These are phyloP conservation scores for Caenorhabditis drosophilae DNA, from an alignment of 2,888 invertebrate genomes.

Conservation along the genomic window DNA sequence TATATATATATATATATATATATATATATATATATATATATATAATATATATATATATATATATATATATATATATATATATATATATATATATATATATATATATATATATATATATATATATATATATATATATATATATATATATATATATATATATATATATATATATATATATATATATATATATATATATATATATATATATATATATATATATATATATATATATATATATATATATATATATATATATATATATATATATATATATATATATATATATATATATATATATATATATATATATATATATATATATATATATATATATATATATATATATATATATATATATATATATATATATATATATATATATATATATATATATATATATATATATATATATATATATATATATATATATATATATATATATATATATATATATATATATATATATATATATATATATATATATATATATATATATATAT, in stretches of 20 bases:
- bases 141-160: conserved; percentile 12
- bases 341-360: conserved; percentile 10
- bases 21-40: conserved; percentile 5
- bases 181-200: conserved; percentile 4
- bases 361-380: conserved; percentile 11
- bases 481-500: conserved; percentile 4
- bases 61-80: conserved; percentile 9
- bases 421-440: conserved; percentile 10
- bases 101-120: conserved; percentile 9
- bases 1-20: conserved; percentile 10
- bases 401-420: conserved; percentile 6
- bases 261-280: conserved; percentile 11
- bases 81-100: conserved; percentile 4
- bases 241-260: conserved; percentile 10
- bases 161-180: conserved; percentile 10
- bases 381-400: conserved; percentile 3
- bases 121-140: conserved; percentile 5
- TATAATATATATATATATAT: conserved; percentile 16
- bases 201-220: conserved; percentile 8
- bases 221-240: conserved; percentile 7
- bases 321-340: conserved; percentile 7
- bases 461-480: conserved; percentile 12
- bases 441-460: conserved; percentile 8
- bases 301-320: conserved; percentile 9
- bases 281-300: conserved; percentile 2